Evolutionary conservation across 1,140 invertebrate genomes (phyloP), one percentile per base, ranked within the genome.

Genomic region (Eriosoma lanigerum): DNA sequence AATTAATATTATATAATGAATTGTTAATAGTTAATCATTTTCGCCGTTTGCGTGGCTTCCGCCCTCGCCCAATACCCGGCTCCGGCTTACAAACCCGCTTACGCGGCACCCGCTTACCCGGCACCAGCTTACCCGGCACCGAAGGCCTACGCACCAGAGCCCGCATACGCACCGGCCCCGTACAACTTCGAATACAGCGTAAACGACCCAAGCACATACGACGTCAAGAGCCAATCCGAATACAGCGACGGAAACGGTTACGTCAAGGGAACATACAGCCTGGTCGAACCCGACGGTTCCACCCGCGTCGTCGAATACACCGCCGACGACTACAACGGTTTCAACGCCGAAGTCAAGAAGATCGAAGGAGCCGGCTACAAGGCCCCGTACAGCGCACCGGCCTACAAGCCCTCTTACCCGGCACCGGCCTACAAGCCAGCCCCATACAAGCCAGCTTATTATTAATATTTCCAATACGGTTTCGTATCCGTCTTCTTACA

Each of bases 161-260:
- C 78, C 81, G 60, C 72, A 1, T 32, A 82, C 32, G n/a, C 80
- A 1, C 80, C 84, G 82, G 82, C 84, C n/a, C 44, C 76, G 0
- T 90, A 89, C 83, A 85, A 84, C 64, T 90, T 88, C 84, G 84
- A 86, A 17, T 90, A 89, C 82, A 86, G 85, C 21, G 88, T 90
- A 24, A 86, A 87, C 60, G 89, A 89, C 82, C 85, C 86, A 29
- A 85, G 89, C 84, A 89, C 89, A 54, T 88, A 88, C 19, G 89
- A 90, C 83, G 86, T 88, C 81, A 89, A 90, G 84, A 86, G 86
- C 82, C 89, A 89, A 81, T 84, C 87, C 62, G 89, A 89, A 83
- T 85, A 86, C 29, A 84, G 88, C 15, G 85, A 88, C 82, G 86
- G 89, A 1, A 89, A 90, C 82, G 64, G 64, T 21, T 85, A 86